Evolutionary conservation across 2,888 invertebrate species (phyloP).

Genomic region (Hanleya hanleyi): DNA sequence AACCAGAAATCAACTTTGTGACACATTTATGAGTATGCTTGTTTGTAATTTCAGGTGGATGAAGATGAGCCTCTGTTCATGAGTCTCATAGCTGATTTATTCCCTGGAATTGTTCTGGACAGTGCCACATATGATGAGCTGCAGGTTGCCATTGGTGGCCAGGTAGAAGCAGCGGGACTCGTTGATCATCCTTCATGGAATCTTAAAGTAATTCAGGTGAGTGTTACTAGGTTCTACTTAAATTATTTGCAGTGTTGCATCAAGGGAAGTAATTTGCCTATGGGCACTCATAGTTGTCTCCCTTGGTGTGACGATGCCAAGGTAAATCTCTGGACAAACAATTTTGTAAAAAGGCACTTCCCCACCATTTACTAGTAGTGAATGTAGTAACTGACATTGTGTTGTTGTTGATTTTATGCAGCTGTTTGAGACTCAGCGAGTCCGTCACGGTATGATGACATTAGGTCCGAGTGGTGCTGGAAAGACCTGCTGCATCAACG

Average conservation of each 20-base stretch:
- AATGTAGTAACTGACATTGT: no score
- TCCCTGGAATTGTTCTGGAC: slow-evolving; percentile 87
- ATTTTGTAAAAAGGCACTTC: no score
- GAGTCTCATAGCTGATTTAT: slow-evolving; percentile 91
- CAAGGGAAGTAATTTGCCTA: no score
- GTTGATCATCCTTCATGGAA: slow-evolving; percentile 91
- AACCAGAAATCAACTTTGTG: no score
- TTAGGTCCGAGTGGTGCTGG: slow-evolving; percentile 92
- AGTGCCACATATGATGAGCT: slow-evolving; percentile 83
- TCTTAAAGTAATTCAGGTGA: slow-evolving; percentile 83
- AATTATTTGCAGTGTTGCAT: no score
- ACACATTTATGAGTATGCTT: no score
- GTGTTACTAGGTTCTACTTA: no score
- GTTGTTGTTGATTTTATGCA: slow-evolving; percentile 75
- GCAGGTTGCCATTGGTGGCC: slow-evolving; percentile 82
- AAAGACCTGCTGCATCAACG: slow-evolving; percentile 86
- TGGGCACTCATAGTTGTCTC: no score
- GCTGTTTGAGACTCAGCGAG: slow-evolving; percentile 89
- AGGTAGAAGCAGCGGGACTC: slow-evolving; percentile 80
- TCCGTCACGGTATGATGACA: slow-evolving; percentile 82
- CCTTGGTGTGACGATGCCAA: no score
- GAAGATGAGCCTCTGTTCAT: slow-evolving; percentile 92
- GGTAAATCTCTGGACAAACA: no score
- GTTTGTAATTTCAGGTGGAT: slow-evolving; percentile 78
- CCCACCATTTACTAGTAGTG: no score